These are phyloP conservation scores for Tenthredo mesomela DNA, from an alignment of 2,888 invertebrate genomes.

Conservation along the genomic window DNA sequence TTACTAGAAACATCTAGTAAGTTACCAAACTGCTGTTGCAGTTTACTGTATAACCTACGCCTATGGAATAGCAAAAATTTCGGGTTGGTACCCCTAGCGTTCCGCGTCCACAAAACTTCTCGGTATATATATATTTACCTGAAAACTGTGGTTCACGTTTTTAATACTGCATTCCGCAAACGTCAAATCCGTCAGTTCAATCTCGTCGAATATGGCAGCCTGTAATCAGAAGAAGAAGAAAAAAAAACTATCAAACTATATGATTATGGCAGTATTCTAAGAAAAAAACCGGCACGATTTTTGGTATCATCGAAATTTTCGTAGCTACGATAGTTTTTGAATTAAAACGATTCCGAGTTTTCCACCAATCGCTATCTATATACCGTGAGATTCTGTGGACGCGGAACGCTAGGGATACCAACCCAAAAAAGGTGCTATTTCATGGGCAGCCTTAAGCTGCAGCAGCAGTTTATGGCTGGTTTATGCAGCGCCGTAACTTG, in stretches of 20 bases:
- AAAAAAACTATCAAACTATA: constrained; percentile 46
- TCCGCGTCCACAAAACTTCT: too few species aligned
- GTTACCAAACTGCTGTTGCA: too few species aligned
- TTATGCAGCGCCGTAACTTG: too few species aligned
- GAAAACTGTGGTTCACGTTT: constrained; percentile 93
- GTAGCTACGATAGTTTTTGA: not conserved
- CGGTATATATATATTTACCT: constrained; percentile 85
- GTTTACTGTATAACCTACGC: too few species aligned
- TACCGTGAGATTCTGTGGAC: too few species aligned
- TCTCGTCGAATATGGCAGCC: constrained; percentile 94
- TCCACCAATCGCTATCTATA: not conserved
- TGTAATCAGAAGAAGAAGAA: constrained; percentile 82
- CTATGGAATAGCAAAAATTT: too few species aligned
- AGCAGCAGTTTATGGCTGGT: too few species aligned
- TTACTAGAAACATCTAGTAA: too few species aligned
- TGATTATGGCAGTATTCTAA: not conserved
- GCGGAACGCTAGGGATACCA: too few species aligned
- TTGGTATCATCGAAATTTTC: not conserved
- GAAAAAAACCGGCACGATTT: not conserved
- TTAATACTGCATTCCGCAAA: constrained; percentile 93
- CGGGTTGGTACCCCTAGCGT: too few species aligned
- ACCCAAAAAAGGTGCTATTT: too few species aligned
- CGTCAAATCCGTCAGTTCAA: constrained; percentile 90
- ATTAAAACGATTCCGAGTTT: not conserved
- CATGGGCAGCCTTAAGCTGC: too few species aligned